A percentile compares a stretch with the other conserved stretches of the same genome.
Evolutionary conservation across 1,140 invertebrate species (phyloP).

Genomic region (Drosophila parabipectinata): DNA sequence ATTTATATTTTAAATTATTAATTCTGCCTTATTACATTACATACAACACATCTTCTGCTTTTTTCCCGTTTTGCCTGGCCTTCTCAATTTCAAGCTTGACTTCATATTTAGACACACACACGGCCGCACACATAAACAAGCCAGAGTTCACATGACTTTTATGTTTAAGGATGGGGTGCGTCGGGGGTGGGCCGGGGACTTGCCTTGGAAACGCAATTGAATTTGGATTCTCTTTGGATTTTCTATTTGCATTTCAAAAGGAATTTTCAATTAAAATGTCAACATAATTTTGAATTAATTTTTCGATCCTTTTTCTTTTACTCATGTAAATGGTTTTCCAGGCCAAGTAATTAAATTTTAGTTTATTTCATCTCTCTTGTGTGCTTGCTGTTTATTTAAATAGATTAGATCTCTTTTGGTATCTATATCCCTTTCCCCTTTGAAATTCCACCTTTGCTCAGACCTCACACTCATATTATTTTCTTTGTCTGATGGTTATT

Average conservation of each 20-base stretch:
- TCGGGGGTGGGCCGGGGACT: constrained; percentile 32
- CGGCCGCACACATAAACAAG: constrained; percentile 5
- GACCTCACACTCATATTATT: neutral
- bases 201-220: constrained; percentile 63
- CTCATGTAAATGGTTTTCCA: constrained; percentile 22
- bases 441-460: no score
- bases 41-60: constrained; percentile 27
- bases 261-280: constrained; percentile 72
- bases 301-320: constrained; percentile 20
- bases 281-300: constrained; percentile 50
- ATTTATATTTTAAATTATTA: constrained; percentile 83
- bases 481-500: constrained; percentile 35
- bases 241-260: constrained; percentile 64
- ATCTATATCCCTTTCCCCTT: no score
- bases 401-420: neutral
- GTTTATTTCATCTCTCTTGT: neutral
- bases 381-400: neutral
- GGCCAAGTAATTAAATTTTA: constrained; percentile 37
- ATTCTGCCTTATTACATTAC: constrained; percentile 75
- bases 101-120: constrained; percentile 48
- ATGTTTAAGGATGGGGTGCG: constrained; percentile 5
- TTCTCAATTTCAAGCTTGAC: constrained; percentile 55
- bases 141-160: constrained; percentile 34
- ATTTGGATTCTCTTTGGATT: constrained; percentile 52
- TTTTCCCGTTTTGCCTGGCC: constrained; percentile 25